Evolutionary conservation across 2,888 invertebrate species (phyloP).

Genomic region (Acronicta aceris): DNA sequence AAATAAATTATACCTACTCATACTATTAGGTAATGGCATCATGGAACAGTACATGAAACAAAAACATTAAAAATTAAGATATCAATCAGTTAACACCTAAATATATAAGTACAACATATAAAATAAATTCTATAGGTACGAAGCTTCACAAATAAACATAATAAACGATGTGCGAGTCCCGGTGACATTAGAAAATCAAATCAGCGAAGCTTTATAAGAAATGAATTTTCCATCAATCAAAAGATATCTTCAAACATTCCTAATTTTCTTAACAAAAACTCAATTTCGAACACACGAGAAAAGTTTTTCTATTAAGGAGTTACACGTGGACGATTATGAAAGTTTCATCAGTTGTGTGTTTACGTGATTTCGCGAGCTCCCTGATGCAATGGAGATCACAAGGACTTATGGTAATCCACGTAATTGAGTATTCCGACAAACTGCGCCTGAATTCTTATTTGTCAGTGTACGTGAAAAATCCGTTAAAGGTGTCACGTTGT

Average conservation of each 20-base stretch:
- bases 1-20: constrained; percentile 79
- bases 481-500: constrained; percentile 77
- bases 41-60: constrained; percentile 86
- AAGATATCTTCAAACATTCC: constrained; percentile 54
- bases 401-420: constrained; percentile 70
- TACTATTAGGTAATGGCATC: constrained; percentile 80
- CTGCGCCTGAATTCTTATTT: constrained; percentile 60
- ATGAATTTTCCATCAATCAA: constrained; percentile 49
- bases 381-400: constrained; percentile 61
- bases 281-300: constrained; percentile 60
- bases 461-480: constrained; percentile 64
- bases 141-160: constrained; percentile 42
- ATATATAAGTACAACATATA: constrained; percentile 47
- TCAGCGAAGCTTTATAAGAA: constrained; percentile 52
- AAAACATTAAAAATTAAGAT: constrained; percentile 73
- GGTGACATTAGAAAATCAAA: constrained; percentile 46
- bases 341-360: constrained; percentile 65
- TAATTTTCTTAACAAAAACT: constrained; percentile 61
- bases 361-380: constrained; percentile 49
- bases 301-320: constrained; percentile 71
- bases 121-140: constrained; percentile 37
- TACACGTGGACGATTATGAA: constrained; percentile 69
- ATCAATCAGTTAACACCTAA: constrained; percentile 54
- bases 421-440: constrained; percentile 51
- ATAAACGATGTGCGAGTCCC: constrained; percentile 38